These are phyloP conservation scores for Sylvicapra grimmia DNA, from an alignment of 2,113 vertebrate genomes.

Conservation along the genomic window DNA sequence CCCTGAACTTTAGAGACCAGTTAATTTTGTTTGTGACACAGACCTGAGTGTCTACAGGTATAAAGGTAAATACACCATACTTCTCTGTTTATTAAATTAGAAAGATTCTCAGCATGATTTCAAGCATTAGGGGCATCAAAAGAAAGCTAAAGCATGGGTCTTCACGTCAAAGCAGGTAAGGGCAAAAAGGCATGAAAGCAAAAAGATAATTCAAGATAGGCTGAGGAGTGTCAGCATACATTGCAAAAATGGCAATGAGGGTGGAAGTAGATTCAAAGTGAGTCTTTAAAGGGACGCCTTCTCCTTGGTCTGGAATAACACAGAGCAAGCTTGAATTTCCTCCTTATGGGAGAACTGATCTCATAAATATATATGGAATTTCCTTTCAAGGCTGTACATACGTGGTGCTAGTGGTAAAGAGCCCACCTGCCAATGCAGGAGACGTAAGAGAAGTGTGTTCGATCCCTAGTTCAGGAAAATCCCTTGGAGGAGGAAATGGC, in stretches of 20 bases:
- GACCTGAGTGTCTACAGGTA: not conserved
- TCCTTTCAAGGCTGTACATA: not conserved
- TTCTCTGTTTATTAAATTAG: slow-evolving; percentile 34
- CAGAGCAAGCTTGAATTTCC: not conserved
- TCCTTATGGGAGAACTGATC: not conserved
- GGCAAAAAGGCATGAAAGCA: not conserved
- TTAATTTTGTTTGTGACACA: slow-evolving; percentile 53
- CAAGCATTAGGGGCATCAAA: not conserved
- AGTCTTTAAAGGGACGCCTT: not conserved
- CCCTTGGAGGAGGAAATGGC: not conserved
- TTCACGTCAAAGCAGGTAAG: not conserved
- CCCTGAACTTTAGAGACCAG: slow-evolving; percentile 34
- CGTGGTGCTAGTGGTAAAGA: not conserved
- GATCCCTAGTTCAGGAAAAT: not conserved
- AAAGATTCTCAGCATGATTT: slow-evolving; percentile 39
- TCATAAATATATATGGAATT: not conserved
- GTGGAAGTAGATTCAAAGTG: not conserved
- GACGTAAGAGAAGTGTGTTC: not conserved
- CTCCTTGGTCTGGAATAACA: not conserved
- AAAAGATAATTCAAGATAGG: not conserved
- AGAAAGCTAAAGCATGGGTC: slow-evolving; percentile 8
- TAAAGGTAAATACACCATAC: not conserved
- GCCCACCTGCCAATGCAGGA: not conserved
- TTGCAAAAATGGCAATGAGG: not conserved
- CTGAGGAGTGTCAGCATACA: not conserved